phyloP scores from a whole-genome alignment of 92 coral and sea anemone species.

The Palythoa caribaeorum region DNA sequence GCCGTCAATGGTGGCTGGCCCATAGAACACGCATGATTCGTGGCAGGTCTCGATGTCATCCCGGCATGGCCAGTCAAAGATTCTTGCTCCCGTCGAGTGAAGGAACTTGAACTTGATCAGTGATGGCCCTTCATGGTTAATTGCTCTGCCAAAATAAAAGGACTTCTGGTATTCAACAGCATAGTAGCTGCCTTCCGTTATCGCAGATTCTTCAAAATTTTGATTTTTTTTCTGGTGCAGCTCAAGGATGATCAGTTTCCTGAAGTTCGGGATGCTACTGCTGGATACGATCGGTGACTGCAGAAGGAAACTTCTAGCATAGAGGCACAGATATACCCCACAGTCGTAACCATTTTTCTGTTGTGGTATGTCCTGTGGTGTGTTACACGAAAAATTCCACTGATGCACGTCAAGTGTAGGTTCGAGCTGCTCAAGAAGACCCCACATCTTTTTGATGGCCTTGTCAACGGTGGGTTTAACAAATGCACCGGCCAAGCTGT shows the following conservation, averaged over 20 bases:
- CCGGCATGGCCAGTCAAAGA: slow-evolving; percentile 47
- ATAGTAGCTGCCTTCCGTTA: slow-evolving; percentile 5
- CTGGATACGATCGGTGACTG: slow-evolving; percentile 37
- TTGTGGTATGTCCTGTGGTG: slow-evolving; percentile 54
- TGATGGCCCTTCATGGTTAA: not conserved
- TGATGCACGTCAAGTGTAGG: slow-evolving; percentile 38
- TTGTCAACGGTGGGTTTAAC: slow-evolving; percentile 54
- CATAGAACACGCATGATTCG: slow-evolving; percentile 32
- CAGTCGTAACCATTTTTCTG: slow-evolving; percentile 64
- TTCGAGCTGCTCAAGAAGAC: slow-evolving; percentile 49
- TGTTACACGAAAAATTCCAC: slow-evolving; percentile 47
- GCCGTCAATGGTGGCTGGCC: slow-evolving; percentile 39
- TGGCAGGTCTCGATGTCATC: slow-evolving; percentile 38
- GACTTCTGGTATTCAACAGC: slow-evolving; percentile 9
- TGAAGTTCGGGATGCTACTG: slow-evolving; percentile 40
- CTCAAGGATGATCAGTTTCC: slow-evolving; percentile 59
- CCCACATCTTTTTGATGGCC: slow-evolving; percentile 57
- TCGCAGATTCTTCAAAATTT: slow-evolving; percentile 2
- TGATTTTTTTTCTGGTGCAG: slow-evolving; percentile 55
- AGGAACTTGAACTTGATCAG: slow-evolving; percentile 30
- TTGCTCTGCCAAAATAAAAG: slow-evolving; percentile 4
- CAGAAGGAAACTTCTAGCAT: slow-evolving; percentile 42
- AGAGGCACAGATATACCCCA: slow-evolving; percentile 64
- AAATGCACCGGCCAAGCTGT: slow-evolving; percentile 50
- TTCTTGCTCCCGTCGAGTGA: slow-evolving; percentile 38